Evolutionary conservation across 2,113 vertebrate genomes (phyloP).

Genomic region (Cyanistes caeruleus): DNA sequence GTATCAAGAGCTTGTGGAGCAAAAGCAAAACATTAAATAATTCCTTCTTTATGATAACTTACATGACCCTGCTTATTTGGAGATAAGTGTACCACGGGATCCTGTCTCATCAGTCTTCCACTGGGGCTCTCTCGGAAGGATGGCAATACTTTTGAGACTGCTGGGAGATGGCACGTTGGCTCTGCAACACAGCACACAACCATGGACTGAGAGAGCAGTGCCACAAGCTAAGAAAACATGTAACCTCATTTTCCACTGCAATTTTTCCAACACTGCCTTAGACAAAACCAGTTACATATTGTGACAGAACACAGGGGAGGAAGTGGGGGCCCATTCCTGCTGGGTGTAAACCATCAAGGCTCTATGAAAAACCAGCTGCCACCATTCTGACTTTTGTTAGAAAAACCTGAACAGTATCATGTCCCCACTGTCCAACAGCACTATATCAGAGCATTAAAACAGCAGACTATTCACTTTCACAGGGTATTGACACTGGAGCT

Average conservation of each 20-base stretch:
- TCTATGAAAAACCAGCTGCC: background rate
- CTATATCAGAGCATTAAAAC: background rate
- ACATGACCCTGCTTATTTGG: conserved; percentile 91
- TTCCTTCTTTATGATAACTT: conserved; percentile 47
- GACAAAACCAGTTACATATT: background rate
- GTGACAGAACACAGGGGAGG: conserved; percentile 2
- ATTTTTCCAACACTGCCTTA: background rate
- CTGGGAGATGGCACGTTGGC: conserved; percentile 83
- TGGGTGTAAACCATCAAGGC: background rate
- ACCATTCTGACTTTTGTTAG: background rate
- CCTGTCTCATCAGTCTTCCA: conserved; percentile 87
- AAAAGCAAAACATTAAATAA: background rate
- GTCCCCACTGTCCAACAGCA: background rate
- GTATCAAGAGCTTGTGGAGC: background rate
- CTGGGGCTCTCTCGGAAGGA: conserved; percentile 89
- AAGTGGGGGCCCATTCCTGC: background rate
- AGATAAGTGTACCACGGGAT: conserved; percentile 86
- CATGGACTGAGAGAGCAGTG: background rate
- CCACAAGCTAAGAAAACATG: background rate
- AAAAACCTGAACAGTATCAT: background rate
- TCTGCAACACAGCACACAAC: conserved; percentile 80
- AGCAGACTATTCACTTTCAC: background rate
- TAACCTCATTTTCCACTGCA: background rate
- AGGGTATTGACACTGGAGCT: background rate
- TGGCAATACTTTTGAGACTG: conserved; percentile 89